phyloP scores from a whole-genome alignment of 2,797 vertebrate species.

The Sparus aurata region DNA sequence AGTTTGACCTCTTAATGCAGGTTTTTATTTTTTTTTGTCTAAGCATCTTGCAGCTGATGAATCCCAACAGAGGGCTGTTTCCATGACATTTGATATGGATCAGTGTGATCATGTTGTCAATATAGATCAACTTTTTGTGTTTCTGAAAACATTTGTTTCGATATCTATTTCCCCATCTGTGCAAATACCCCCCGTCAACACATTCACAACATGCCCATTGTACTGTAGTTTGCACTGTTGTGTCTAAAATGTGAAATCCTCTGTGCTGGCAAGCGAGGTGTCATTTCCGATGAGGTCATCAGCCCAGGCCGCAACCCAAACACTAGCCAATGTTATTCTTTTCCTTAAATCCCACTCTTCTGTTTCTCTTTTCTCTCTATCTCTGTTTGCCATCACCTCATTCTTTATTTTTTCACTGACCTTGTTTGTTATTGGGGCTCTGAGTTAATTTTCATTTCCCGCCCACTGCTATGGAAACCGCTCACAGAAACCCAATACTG shows the following conservation, averaged over 20 bases:
- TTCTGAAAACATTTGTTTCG: conserved; percentile 35
- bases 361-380: conserved; percentile 63
- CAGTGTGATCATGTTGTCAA: not conserved
- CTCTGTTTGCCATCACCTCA: conserved; percentile 64
- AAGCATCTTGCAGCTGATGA: conserved; percentile 51
- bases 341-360: conserved; percentile 45
- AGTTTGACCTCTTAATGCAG: conserved; percentile 47
- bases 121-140: conserved; percentile 19
- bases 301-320: conserved; percentile 54
- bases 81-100: conserved; percentile 13
- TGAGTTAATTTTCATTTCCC: conserved; percentile 76
- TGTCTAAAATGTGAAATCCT: conserved; percentile 36
- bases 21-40: conserved; percentile 20
- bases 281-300: conserved; percentile 73
- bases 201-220: conserved; percentile 17
- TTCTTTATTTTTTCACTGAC: conserved; percentile 73
- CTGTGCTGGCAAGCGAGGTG: conserved; percentile 48
- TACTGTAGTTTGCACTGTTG: conserved; percentile 25
- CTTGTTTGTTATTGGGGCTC: conserved; percentile 78
- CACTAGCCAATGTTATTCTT: conserved; percentile 64
- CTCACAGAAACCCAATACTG: conserved; percentile 67
- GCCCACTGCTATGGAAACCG: conserved; percentile 58
- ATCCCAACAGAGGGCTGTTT: conserved; percentile 16
- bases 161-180: conserved; percentile 28
- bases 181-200: conserved; percentile 14